These are phyloP conservation scores for Cephalophus harveyi DNA, from an alignment of 2,113 vertebrate genomes.

Conservation along the genomic window DNA sequence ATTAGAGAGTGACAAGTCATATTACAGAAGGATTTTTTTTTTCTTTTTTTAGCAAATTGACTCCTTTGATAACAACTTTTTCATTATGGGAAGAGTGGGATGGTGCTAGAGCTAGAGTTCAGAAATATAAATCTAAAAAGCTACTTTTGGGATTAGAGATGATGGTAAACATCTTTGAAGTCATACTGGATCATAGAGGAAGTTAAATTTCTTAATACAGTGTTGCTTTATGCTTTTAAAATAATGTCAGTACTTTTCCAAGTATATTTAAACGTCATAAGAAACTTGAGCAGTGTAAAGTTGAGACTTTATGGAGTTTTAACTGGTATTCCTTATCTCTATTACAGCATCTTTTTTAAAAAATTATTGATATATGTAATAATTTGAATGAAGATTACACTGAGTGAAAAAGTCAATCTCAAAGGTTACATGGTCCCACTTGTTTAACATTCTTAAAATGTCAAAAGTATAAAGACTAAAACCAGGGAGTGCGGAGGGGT, in stretches of 20 bases:
- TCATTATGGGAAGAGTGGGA: background rate
- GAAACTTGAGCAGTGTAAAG: background rate
- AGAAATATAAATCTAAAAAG: background rate
- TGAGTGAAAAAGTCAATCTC: background rate
- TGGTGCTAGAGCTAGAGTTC: background rate
- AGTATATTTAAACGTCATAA: background rate
- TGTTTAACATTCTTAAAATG: background rate
- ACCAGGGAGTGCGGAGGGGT: background rate
- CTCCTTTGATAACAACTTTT: background rate
- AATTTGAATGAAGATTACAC: background rate
- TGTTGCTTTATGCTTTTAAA: constrained; percentile 9
- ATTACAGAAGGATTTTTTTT: background rate
- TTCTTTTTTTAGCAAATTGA: background rate
- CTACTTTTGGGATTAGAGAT: background rate
- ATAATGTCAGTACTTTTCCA: background rate
- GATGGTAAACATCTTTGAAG: background rate
- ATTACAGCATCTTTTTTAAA: background rate
- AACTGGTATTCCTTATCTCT: background rate
- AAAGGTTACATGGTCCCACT: background rate
- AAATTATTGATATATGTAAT: background rate
- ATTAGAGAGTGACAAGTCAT: constrained; percentile 16
- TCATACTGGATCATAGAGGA: background rate
- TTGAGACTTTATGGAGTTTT: background rate
- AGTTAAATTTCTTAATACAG: background rate
- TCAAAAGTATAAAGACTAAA: background rate